Percentiles rank a stretch among this genome's conserved stretches.
Conservation (phyloP, 2,113 vertebrate genomes). For the Zapornia atra region DNA sequence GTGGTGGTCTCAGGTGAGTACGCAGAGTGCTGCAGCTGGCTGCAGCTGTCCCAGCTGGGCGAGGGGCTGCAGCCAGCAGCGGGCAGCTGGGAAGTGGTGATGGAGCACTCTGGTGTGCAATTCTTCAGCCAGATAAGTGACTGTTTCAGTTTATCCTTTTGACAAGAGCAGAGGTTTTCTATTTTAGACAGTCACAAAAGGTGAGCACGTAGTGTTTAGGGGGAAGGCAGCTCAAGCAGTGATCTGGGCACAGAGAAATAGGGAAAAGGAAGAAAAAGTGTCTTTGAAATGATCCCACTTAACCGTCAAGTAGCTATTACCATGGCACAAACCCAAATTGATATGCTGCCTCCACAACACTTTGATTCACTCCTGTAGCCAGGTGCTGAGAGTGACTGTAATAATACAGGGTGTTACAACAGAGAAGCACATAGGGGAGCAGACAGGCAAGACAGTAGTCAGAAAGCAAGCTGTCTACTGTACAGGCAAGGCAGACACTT, state of each 20-base stretch:
- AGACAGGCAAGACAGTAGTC: slow-evolving; percentile 36
- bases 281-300: slow-evolving; percentile 63
- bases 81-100: not conserved
- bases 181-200: slow-evolving; percentile 50
- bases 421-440: slow-evolving; percentile 26
- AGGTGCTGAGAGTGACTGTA: slow-evolving; percentile 54
- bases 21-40: not conserved
- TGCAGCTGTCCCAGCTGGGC: not conserved
- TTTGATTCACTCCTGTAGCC: slow-evolving; percentile 59
- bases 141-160: slow-evolving; percentile 46
- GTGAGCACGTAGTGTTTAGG: slow-evolving; percentile 14
- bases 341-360: slow-evolving; percentile 49
- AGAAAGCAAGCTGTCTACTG: slow-evolving; percentile 38
- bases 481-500: slow-evolving; percentile 18
- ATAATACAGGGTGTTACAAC: slow-evolving; percentile 49
- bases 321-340: slow-evolving; percentile 52
- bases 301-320: slow-evolving; percentile 20
- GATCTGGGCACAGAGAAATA: slow-evolving; percentile 36
- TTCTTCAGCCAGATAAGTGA: slow-evolving; percentile 21
- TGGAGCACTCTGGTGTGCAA: not conserved
- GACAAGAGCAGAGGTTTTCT: slow-evolving; percentile 48
- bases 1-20: not conserved
- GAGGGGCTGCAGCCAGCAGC: not conserved
- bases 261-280: slow-evolving; percentile 3
- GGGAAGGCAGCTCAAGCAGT: slow-evolving; percentile 27